Evolutionary conservation across 2,797 vertebrate genomes (phyloP), one percentile per base, ranked within the genome.

Genomic region (Ataeniobius toweri): DNA sequence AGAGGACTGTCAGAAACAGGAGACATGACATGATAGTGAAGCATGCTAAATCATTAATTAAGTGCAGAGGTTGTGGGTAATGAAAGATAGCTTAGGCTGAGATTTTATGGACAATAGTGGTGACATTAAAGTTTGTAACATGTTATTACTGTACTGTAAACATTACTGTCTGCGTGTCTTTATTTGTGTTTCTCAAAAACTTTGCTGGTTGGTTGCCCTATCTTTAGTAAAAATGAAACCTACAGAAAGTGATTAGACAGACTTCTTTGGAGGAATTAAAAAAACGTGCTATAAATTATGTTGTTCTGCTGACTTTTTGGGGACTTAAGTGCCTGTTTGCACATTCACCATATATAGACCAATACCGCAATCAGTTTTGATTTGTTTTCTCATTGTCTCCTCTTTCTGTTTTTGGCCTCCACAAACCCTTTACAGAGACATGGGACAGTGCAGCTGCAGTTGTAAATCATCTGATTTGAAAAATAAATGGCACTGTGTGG

Each of bases 141-240:
- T 88, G 70, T 82, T 5, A 82, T 91, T 83, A 84, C 26, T 14
- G 63, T n/a, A 78, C 61, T 59, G 67, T 10, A 31, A 26, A 73
- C 55, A 61, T 3, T 46, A 46, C 8, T 0, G 1, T 50, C 18
- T 73, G 41, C 36, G 36, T 73, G 4, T 63, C 67, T 69, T 69
- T 46, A 69, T 69, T 36, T 55, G 7, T 71, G 6, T 31, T 76
- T 82, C 41, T 31, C 36, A 20, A 16, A n/a, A 59, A 55, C 44
- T 0, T n/a, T 39, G 22, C 13, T 5, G 44, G 3, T 41, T 39
- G 46, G 14, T 51, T 26, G 24, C 1, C 12, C 8, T 55, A 58
- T 74, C 22, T 39, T 48, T 48, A 24, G 26, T 46, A n/a, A 59
- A 70, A 39, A 53, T 5, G 28, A 44, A 67, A 69, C 53, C 53